Percentiles rank a stretch among this genome's conserved stretches.
Evolutionary conservation across 2,797 vertebrate species (phyloP).

Genomic region (Falco novaeseelandiae): DNA sequence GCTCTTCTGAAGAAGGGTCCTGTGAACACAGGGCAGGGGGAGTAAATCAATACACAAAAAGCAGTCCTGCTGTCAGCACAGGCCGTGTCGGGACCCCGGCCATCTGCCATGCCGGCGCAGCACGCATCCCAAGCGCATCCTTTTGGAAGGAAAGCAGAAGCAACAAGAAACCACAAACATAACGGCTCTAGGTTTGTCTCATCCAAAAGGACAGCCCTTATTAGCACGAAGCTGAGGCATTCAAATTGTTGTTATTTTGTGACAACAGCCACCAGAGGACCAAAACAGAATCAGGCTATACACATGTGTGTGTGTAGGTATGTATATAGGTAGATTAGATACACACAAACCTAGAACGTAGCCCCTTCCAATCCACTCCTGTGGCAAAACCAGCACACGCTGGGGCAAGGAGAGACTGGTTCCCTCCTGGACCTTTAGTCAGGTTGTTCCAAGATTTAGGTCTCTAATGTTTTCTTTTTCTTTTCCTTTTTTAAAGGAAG

Average conservation of each 20-base stretch:
- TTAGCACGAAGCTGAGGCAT: background rate
- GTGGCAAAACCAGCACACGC: background rate
- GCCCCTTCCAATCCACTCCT: background rate
- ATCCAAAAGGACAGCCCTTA: background rate
- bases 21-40: slow-evolving; percentile 23
- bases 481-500: background rate
- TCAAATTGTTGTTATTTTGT: background rate
- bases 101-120: background rate
- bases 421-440: background rate
- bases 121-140: background rate
- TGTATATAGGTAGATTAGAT: background rate
- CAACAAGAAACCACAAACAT: background rate
- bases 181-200: background rate
- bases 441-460: background rate
- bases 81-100: background rate
- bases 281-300: background rate
- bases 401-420: background rate
- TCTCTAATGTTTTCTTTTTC: background rate
- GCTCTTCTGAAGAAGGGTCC: slow-evolving; percentile 93
- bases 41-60: background rate
- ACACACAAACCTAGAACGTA: background rate
- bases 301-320: background rate
- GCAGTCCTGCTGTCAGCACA: background rate
- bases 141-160: background rate
- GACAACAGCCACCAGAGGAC: background rate